Percentiles rank a stretch among this genome's conserved stretches.
These are phyloP conservation scores for Lamprotornis superbus DNA, from an alignment of 2,113 vertebrate genomes.

Conservation along the genomic window DNA sequence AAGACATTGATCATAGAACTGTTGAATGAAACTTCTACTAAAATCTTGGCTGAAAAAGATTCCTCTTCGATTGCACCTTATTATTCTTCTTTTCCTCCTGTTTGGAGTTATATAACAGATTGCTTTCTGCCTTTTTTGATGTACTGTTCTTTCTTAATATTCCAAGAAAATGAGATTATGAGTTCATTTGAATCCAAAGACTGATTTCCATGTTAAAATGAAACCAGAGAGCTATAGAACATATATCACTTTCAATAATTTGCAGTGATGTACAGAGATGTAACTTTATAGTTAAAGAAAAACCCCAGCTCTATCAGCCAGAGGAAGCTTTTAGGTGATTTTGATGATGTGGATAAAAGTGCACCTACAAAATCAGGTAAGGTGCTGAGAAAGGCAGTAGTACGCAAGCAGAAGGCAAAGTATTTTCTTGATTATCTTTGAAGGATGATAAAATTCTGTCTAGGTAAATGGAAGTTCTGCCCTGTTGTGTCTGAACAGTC, in stretches of 20 bases:
- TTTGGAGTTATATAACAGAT: background rate
- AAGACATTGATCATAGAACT: background rate
- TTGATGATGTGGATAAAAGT: background rate
- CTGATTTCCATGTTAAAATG: background rate
- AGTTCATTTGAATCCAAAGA: background rate
- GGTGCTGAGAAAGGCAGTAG: background rate
- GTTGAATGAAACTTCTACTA: background rate
- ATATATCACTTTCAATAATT: background rate
- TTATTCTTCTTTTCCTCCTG: background rate
- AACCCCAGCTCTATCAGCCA: background rate
- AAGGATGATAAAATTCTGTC: background rate
- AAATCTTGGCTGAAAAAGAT: background rate
- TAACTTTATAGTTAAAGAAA: background rate
- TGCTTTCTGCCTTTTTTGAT: background rate
- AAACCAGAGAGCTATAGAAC: background rate
- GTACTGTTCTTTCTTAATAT: background rate
- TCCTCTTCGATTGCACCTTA: background rate
- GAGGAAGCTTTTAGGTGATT: background rate
- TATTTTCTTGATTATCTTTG: background rate
- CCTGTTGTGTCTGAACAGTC: background rate
- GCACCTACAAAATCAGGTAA: background rate
- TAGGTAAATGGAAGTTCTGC: background rate
- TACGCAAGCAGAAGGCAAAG: background rate
- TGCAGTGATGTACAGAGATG: background rate
- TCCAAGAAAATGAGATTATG: background rate